These are phyloP conservation scores for Ptychodera flava DNA, from an alignment of 35 echinoderm and acorn worm genomes.

Conservation along the genomic window DNA sequence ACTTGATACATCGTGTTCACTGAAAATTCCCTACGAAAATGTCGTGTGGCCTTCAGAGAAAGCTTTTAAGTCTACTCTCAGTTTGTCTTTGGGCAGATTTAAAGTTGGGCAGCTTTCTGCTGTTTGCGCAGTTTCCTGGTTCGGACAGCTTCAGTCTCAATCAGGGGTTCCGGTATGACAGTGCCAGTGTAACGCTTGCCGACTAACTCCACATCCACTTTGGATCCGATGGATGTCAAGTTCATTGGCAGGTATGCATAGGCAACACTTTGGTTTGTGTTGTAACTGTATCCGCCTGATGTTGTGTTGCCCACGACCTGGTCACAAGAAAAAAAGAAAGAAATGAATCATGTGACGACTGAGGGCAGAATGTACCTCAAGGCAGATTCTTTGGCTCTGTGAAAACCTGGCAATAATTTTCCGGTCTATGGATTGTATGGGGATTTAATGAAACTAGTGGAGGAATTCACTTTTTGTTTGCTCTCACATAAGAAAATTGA, in stretches of 20 bases:
- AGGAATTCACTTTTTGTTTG: no score
- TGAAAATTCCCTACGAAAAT: no score
- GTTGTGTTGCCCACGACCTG: conserved; percentile 98
- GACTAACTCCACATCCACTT: conserved; percentile 84
- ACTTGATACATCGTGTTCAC: no score
- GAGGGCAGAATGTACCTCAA: no score
- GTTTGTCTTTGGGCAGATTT: no score
- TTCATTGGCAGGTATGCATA: conserved; percentile 90
- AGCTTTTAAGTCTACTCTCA: no score
- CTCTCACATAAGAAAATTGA: no score
- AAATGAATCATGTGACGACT: neutral
- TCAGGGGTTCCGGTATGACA: conserved; percentile 70
- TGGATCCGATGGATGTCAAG: conserved; percentile 48
- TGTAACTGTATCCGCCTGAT: conserved; percentile 94
- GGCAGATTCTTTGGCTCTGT: no score
- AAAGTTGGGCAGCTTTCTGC: neutral
- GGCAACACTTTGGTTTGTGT: conserved; percentile 65
- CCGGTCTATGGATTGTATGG: no score
- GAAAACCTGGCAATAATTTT: no score
- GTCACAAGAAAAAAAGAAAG: neutral
- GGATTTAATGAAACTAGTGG: no score
- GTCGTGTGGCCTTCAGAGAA: no score
- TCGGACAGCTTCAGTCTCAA: conserved; percentile 59
- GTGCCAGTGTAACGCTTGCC: conserved; percentile 76
- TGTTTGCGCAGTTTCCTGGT: conserved; percentile 13